Conservation (phyloP, 2,888 invertebrate species). For the Calliphora vomitoria region DNA sequence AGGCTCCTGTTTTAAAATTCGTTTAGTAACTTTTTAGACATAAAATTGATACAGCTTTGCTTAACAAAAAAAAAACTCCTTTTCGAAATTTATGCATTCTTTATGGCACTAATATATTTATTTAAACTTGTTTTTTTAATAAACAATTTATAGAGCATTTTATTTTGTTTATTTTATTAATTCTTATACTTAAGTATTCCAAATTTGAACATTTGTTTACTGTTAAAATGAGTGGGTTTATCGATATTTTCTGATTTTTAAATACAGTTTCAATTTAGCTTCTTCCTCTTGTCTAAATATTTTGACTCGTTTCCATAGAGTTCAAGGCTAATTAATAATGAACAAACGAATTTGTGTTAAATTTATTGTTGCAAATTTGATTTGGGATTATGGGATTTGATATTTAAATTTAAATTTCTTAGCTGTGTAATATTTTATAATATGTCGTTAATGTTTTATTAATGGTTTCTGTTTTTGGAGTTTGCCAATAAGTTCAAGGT, state of each 20-base stretch:
- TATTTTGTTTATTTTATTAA: constrained; percentile 38
- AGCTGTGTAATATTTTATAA: not conserved
- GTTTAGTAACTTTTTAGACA: not conserved
- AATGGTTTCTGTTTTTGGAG: not conserved
- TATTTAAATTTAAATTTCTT: not conserved
- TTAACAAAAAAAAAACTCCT: not conserved
- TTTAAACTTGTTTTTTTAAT: constrained; percentile 12
- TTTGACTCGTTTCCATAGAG: constrained; percentile 32
- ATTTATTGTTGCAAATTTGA: not conserved
- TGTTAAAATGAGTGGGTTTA: not conserved
- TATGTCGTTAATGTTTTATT: not conserved
- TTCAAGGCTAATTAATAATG: constrained; percentile 52
- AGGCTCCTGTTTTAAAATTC: constrained; percentile 44
- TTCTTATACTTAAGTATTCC: constrained; percentile 3
- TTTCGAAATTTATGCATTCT: constrained; percentile 39
- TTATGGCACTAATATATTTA: constrained; percentile 6
- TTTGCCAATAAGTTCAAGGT: constrained; percentile 47
- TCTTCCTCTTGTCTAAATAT: constrained; percentile 21
- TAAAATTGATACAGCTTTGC: constrained; percentile 2
- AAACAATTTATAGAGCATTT: constrained; percentile 5
- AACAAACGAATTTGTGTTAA: not conserved
- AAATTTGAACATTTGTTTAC: constrained; percentile 2
- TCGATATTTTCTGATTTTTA: constrained; percentile 10
- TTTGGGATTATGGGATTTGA: not conserved
- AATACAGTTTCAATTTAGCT: not conserved